Evolutionary conservation across 2,797 vertebrate genomes (phyloP).

Genomic region (Fistularia tabacaria): DNA sequence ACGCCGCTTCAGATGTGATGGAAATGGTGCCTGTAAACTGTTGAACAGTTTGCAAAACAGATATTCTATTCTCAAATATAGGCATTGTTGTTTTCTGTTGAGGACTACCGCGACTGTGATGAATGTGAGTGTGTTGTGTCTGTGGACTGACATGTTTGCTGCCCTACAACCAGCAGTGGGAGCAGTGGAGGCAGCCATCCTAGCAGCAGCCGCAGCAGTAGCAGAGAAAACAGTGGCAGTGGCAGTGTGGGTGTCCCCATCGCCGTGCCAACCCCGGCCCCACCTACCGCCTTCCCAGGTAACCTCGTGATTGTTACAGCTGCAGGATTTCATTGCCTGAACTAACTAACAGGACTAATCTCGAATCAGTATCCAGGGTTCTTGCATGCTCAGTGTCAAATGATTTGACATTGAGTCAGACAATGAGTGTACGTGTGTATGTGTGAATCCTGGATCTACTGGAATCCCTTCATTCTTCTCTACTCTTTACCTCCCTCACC

Average conservation of each 20-base stretch:
- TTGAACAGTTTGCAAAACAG: no score
- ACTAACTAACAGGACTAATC: slow-evolving; percentile 33
- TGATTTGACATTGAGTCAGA: not conserved
- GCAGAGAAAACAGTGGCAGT: slow-evolving; percentile 98
- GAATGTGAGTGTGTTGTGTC: slow-evolving; percentile 1
- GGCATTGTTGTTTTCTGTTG: no score
- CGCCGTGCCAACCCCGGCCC: slow-evolving; percentile 94
- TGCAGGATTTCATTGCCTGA: not conserved
- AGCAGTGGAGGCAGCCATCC: slow-evolving; percentile 97
- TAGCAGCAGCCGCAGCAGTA: slow-evolving; percentile 98
- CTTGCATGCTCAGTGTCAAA: not conserved
- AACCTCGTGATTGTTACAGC: slow-evolving; percentile 22
- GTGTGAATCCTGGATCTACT: slow-evolving; percentile 29
- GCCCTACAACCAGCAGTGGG: slow-evolving; percentile 83
- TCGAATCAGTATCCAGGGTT: slow-evolving; percentile 12
- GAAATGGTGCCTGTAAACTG: no score
- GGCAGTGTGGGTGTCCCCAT: slow-evolving; percentile 96
- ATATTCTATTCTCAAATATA: no score
- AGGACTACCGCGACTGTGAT: not conserved
- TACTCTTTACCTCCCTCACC: slow-evolving; percentile 47
- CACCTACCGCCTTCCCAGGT: slow-evolving; percentile 95
- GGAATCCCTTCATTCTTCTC: slow-evolving; percentile 29
- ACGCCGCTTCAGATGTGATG: no score
- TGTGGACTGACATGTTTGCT: slow-evolving; percentile 37
- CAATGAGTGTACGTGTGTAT: not conserved